Base-by-base conservation (phyloP, 2,888 invertebrate species). In the Dascillus cervinus region DNA sequence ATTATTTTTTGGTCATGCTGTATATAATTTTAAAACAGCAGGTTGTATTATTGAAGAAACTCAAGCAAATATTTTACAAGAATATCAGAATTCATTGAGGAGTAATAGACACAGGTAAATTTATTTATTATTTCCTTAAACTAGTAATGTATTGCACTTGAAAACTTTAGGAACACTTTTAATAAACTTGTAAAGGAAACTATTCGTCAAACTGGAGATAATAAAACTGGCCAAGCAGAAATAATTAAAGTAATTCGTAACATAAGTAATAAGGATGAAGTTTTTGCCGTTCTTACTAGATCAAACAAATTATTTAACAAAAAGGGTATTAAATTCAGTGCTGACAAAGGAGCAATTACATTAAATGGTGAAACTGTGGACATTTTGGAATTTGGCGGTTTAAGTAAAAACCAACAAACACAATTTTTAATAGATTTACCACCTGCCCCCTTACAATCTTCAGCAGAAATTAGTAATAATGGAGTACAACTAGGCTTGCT, bases 171-270 rank as follows among this genome's bases (percentile, higher is more conserved):
- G 42, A 73, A 69, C 69, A 71, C 71, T 29, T 75, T 73, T 47
- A 70, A 71, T 47, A 74, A 73, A 55, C 52, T 75, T 44, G 62
- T 69, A 47, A 73, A 71, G 2, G 72, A 73, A 49, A 70, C 74
- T 0, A 59, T 73, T 10, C 53, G 70, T 17, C 52, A 65, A 1
- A 65, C 70, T 44, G 41, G 53, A 15, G 72, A 73, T 12, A 47
- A 65, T 4, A 51, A 65, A 1, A 43, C 47, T 37, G 75, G 72
- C 12, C 70, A 67, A 50, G 65, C 72, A 0, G 73, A 74, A 55
- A 71, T 76, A 1, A 75, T 76, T 26, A 56, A 57, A 37, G 66
- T 72, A 8, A 68, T 74, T 26, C 60, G 66, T 27, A 72, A 63
- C 44, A 72, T 74, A 23, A 48, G 48, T 6, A 64, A 74, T 50